Percentiles rank a stretch among this genome's conserved stretches.
phyloP scores from a whole-genome alignment of 2,888 invertebrate species.

The Trachelus iudaicus region DNA sequence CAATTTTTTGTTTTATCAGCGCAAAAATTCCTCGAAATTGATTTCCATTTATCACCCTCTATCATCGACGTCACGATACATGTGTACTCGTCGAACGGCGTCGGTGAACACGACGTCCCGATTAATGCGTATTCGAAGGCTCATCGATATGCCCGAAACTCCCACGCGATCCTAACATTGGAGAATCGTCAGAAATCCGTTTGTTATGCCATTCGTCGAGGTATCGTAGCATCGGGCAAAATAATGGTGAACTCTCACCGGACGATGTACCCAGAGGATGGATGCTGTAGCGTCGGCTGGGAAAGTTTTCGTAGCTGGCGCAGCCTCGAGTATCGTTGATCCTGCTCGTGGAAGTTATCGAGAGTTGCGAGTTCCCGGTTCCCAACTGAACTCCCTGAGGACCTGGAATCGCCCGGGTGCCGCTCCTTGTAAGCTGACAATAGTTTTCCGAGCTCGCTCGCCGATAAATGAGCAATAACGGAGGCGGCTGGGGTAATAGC shows the following conservation, averaged over 20 bases:
- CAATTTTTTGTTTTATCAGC: neutral
- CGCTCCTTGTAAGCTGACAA: constrained; percentile 27
- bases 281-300: neutral
- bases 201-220: constrained; percentile 22
- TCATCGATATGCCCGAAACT: constrained; percentile 41
- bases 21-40: neutral
- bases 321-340: neutral
- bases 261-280: neutral
- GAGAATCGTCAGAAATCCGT: constrained; percentile 17
- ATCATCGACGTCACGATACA: neutral
- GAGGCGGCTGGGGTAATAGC: constrained; percentile 42
- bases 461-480: constrained; percentile 56
- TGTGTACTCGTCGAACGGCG: neutral
- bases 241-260: constrained; percentile 35
- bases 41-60: neutral
- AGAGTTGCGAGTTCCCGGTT: neutral
- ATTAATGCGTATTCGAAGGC: constrained; percentile 51
- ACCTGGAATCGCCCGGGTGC: neutral
- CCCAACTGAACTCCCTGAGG: neutral
- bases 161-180: constrained; percentile 46
- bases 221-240: constrained; percentile 17
- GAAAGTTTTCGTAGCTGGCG: neutral
- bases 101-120: constrained; percentile 12
- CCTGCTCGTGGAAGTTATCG: neutral
- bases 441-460: constrained; percentile 37